These are phyloP conservation scores for Hofmannophila pseudospretella DNA, from an alignment of 2,888 invertebrate genomes.

Conservation along the genomic window DNA sequence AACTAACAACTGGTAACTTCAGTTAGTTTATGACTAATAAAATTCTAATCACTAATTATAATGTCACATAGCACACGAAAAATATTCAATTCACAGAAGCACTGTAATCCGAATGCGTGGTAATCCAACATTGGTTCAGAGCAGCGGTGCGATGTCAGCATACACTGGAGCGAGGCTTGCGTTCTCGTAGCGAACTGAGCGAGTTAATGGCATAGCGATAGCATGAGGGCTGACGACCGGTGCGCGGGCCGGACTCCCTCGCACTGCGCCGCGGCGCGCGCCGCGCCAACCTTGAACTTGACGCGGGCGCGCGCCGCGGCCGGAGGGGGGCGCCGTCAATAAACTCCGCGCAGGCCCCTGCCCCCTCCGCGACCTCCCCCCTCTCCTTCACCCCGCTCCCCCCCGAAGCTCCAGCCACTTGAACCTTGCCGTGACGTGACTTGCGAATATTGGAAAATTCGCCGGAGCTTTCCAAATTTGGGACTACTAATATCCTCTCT, in stretches of 20 bases:
- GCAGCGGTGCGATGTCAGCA: conserved; percentile 46
- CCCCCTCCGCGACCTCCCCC: conserved; percentile 58
- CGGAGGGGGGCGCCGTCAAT: conserved; percentile 67
- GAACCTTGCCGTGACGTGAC: conserved; percentile 40
- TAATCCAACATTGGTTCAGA: conserved; percentile 51
- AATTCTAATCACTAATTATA: conserved; percentile 38
- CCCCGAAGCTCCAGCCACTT: conserved; percentile 24
- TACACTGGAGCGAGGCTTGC: conserved; percentile 45
- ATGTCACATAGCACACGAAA: conserved; percentile 56
- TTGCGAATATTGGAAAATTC: conserved; percentile 29
- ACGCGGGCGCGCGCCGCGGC: conserved; percentile 67
- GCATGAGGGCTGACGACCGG: conserved; percentile 75
- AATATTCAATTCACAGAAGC: conserved; percentile 44
- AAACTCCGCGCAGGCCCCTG: conserved; percentile 55
- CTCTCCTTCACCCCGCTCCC: conserved; percentile 22
- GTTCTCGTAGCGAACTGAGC: conserved; percentile 56
- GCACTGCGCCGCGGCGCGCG: conserved; percentile 78
- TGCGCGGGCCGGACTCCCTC: conserved; percentile 77
- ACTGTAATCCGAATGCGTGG: conserved; percentile 67
- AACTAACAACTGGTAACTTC: conserved; percentile 65
- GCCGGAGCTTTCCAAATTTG: conserved; percentile 10
- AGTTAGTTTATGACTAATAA: conserved; percentile 45
- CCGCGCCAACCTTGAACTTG: conserved; percentile 80
- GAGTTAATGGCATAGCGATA: conserved; percentile 62
- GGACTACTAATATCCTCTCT: conserved; percentile 7